phyloP scores from a whole-genome alignment of 2,888 invertebrate species.

The Athalia rosae region DNA sequence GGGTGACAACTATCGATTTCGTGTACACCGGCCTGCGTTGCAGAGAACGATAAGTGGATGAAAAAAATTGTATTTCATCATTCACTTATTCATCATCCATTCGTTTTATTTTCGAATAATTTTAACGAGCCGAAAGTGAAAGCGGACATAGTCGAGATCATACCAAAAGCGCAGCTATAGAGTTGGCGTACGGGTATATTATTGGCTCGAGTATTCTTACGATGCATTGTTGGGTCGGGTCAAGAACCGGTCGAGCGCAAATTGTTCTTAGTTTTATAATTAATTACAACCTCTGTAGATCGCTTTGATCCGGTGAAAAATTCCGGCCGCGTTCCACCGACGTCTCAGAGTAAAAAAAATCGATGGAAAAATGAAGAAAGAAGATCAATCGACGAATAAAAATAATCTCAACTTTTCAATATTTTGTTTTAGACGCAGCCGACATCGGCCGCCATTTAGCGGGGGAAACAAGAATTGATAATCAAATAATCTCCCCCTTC shows the following conservation, averaged over 20 bases:
- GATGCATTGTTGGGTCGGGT: conserved; percentile 28
- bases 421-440: neutral
- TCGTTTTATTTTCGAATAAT: neutral
- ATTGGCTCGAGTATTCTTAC: conserved; percentile 21
- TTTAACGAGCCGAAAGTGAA: conserved; percentile 5
- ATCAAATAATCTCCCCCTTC: too few relatives aligned
- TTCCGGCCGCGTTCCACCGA: too few relatives aligned
- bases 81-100: neutral
- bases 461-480: too few relatives aligned
- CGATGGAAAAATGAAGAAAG: conserved; percentile 2
- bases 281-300: neutral
- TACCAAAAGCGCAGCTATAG: too few relatives aligned
- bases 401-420: neutral
- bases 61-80: too few relatives aligned
- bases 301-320: conserved; percentile 45
- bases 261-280: conserved; percentile 18
- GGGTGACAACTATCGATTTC: neutral
- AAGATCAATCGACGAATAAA: conserved; percentile 5
- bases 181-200: conserved; percentile 20
- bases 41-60: too few relatives aligned
- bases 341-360: too few relatives aligned
- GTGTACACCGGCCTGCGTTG: neutral
- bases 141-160: neutral
- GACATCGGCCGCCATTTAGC: conserved; percentile 6
- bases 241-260: conserved; percentile 37